phyloP scores from a whole-genome alignment of 2,113 vertebrate species.

The Meriones unguiculatus region DNA sequence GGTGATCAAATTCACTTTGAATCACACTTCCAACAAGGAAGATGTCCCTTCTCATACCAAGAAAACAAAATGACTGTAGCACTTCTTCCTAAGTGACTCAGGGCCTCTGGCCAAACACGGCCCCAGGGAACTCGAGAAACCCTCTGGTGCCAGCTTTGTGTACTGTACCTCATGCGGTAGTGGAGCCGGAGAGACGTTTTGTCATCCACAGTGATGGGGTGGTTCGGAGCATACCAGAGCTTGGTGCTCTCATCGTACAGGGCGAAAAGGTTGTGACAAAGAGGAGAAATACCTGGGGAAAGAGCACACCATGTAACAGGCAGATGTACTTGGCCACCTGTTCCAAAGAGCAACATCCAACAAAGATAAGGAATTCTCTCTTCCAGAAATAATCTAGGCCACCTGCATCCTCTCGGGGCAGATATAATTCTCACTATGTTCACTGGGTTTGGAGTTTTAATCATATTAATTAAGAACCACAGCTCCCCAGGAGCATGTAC shows the following conservation, averaged over 20 bases:
- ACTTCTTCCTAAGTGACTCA: conserved; percentile 1
- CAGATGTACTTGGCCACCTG: background rate
- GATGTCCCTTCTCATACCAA: conserved; percentile 14
- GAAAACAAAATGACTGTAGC: background rate
- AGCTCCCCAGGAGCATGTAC: background rate
- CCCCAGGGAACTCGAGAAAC: too few relatives aligned
- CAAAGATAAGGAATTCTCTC: conserved; percentile 22
- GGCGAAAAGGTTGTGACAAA: conserved; percentile 97
- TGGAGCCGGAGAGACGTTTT: conserved; percentile 91
- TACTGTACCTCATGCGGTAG: conserved; percentile 96
- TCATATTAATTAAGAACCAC: background rate
- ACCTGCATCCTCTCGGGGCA: background rate
- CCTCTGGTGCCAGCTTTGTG: background rate
- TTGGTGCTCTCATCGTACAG: conserved; percentile 91
- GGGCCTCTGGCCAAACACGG: background rate
- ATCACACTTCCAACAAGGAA: background rate
- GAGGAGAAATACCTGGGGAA: conserved; percentile 92
- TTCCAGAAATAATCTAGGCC: conserved; percentile 26
- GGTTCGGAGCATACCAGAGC: conserved; percentile 96
- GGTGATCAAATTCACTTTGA: conserved; percentile 15
- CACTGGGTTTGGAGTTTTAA: background rate
- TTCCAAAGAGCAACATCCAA: background rate
- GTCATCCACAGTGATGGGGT: conserved; percentile 92
- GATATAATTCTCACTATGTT: background rate
- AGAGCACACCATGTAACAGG: background rate